These are phyloP conservation scores for Corydoras maculifer DNA, from an alignment of 2,113 vertebrate genomes.

Conservation along the genomic window DNA sequence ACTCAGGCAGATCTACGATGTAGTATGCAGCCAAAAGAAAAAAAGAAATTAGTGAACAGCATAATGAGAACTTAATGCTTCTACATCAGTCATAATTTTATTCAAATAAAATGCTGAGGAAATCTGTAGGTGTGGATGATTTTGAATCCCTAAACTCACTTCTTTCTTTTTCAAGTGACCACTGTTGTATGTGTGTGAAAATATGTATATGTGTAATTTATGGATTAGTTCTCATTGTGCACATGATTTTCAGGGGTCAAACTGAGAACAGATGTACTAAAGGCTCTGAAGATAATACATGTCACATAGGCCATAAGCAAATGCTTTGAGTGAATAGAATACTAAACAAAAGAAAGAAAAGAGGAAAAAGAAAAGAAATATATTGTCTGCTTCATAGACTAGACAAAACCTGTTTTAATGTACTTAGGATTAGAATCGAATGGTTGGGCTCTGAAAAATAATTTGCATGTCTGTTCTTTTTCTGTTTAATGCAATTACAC, in stretches of 20 bases:
- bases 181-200: conserved; percentile 14
- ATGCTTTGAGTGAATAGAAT: conserved; percentile 8
- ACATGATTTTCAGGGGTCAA: conserved; percentile 8
- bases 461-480: conserved; percentile 5
- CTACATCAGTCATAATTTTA: too few relatives aligned
- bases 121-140: not conserved
- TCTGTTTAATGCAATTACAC: not conserved
- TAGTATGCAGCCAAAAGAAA: not conserved
- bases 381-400: conserved; percentile 26
- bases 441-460: conserved; percentile 20
- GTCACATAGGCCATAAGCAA: conserved; percentile 1
- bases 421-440: conserved; percentile 42
- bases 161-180: conserved; percentile 6
- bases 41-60: not conserved
- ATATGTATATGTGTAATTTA: conserved; percentile 19
- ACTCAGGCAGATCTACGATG: conserved; percentile 74
- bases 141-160: not conserved
- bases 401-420: conserved; percentile 49
- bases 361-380: conserved; percentile 14
- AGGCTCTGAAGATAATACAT: conserved; percentile 8
- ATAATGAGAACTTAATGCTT: too few relatives aligned
- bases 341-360: conserved; percentile 24
- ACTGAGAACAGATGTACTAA: conserved; percentile 7
- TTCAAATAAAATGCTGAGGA: not conserved
- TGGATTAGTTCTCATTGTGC: conserved; percentile 34